Evolutionary conservation across 2,113 vertebrate genomes (phyloP), one percentile per base, ranked within the genome.

Genomic region (Amphiprion ocellaris): DNA sequence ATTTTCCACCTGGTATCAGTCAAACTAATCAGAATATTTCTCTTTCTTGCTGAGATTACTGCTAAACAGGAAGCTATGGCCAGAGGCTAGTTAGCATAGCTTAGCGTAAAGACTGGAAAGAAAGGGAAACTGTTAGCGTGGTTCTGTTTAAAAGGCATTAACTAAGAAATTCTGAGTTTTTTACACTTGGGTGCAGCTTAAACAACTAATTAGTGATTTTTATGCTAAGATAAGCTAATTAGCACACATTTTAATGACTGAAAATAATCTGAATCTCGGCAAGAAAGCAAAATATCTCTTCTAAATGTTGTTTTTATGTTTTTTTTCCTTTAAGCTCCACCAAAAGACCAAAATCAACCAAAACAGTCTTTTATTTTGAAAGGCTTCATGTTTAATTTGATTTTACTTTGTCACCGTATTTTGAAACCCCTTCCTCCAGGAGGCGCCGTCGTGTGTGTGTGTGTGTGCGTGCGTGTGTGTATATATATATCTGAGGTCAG

Each of bases 351-450:
- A 33, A 72, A 55, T 26, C 12, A 19, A 19, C 56, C 44, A 26
- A 24, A 96, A 95, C 93, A 95, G 90, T 94, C 93, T 95, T 95
- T 93, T 94, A 93, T 96, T 95, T 95, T 14, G 8, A 26, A 26
- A 26, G 26, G 26, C 26, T 26, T 26, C 3, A 12, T 10, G 19
- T 62, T 39, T 26, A 47, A 47, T 47, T 94, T 44, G 11, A 26
- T 63, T 95, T 96, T 96, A 95, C 96, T 96, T 96, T 96, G 4
- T 95, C 96, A 95, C 94, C 93, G 94, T 95, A 55, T 66, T 69
- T 77, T 21, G 24, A 24, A 16, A 12, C 58, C 30, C 26, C 12
- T 60, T 24, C 21, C 62, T 37, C 73, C 82, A 86, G 96, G 95
- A 96, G 96, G 95, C 94, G 94, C 72, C 69, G 60, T 26, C 26